Evolutionary conservation across 53 echinoderm and acorn worm species (phyloP), one percentile per base, ranked within the genome.

Genomic region (Henricia sp.): DNA sequence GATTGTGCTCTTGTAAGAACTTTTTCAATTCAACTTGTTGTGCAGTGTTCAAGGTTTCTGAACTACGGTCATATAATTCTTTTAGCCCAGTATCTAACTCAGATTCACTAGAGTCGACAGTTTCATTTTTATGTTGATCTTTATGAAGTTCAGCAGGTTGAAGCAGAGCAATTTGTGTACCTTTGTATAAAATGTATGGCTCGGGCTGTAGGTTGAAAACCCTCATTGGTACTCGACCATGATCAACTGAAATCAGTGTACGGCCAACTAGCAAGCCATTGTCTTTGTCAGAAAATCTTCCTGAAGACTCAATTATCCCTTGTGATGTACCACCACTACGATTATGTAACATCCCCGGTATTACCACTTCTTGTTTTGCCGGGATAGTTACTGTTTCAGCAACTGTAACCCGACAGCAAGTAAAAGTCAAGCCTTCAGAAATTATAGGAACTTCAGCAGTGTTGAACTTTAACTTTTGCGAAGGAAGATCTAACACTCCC

Each of bases 151-250:
- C 50, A 6, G 78, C 78, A 23, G 62, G 41, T 77, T 77, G 78
- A 37, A 83, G 67, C 3, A 83, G 0, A 17, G 83, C 83, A 38
- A 83, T 50, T 12, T 83, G 67, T 68, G 83, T 83, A 33, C 83
- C 69, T 39, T 83, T 54, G 24, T 83, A 83, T 27, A 83, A 27
- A 68, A 37, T 64, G 5, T 0, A 1, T 38, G 38, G 34, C 13
- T 83, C 69, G 26, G 27, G 20, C 16, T 52, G 19, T 25, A 83
- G 24, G 52, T 68, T 83, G 0, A 65, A 50, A 17, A 65, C 26
- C 13, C 82, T 21, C 6, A 82, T 8, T 19, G 82, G 83, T 19
- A 83, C 30, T 34, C 50, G 1, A 67, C 39, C 0, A 1, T 67
- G 28, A 10, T 51, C 27, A 1, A 27, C 25, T 52, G n/a, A 23